These are phyloP conservation scores for Eidolon helvum DNA, from an alignment of 2,113 vertebrate genomes.

Conservation along the genomic window DNA sequence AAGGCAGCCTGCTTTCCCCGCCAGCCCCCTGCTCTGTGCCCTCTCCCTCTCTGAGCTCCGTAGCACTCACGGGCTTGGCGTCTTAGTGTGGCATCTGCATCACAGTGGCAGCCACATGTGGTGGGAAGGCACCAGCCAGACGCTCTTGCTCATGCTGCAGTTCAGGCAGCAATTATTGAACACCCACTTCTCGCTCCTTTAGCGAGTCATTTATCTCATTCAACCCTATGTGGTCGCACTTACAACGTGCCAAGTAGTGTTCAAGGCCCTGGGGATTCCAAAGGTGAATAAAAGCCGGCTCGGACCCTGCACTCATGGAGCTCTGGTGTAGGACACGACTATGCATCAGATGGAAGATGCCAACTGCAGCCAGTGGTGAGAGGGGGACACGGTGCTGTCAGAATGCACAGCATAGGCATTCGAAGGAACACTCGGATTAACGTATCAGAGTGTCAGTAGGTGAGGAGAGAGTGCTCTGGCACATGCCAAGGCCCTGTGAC, in stretches of 20 bases:
- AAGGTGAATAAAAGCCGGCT: background rate
- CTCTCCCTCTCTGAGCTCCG: background rate
- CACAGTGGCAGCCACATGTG: fast-evolving
- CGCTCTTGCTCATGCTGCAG: background rate
- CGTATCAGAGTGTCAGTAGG: background rate
- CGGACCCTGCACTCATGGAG: background rate
- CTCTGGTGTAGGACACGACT: background rate
- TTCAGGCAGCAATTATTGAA: background rate
- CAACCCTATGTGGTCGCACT: background rate
- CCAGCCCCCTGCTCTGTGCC: background rate
- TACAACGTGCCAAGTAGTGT: background rate
- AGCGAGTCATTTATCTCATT: too few species aligned
- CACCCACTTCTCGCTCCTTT: fast-evolving
- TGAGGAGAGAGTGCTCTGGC: background rate
- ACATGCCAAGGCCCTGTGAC: background rate
- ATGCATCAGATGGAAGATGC: background rate
- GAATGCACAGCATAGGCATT: background rate
- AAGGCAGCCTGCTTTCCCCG: fast-evolving
- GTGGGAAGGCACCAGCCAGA: too few species aligned
- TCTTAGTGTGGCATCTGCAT: background rate
- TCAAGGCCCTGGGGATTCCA: background rate
- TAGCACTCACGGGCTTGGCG: fast-evolving
- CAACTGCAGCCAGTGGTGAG: background rate
- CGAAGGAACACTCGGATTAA: background rate
- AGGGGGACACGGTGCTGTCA: background rate